Base-by-base conservation (phyloP, 2,797 vertebrate species). In the Triplophysa yarkandensis region DNA sequence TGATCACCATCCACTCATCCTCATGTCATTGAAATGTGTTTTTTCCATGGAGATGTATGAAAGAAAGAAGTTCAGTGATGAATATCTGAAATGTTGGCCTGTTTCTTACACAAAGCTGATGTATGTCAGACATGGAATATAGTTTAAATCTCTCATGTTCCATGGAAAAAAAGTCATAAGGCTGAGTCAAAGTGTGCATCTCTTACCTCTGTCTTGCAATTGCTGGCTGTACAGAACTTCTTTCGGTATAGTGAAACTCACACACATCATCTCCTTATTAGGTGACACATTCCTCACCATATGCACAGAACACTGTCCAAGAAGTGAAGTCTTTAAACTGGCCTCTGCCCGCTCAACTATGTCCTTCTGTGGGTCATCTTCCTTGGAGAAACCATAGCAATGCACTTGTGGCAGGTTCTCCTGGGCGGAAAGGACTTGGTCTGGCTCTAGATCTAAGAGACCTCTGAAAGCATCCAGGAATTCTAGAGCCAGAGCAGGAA, bases 221-320 rank as follows among this genome's bases (percentile, higher is more conserved):
- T 87, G 83, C 4, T 82, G 76, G 85, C 87, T 83, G 86, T 91
- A 97, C 44, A 99, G 89, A 28, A 95, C 80, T 0, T 93, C 88
- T 1, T 84, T 89, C 8, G 95, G 95, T 46, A 99, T 2, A 68
- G 80, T 90, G 87, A 99, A 98, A 62, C 86, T 95, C 74, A 98
- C 88, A 80, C 98, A 98, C 88, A 98, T 87, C 97, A 99, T 99
- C 75, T 98, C 95, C 88, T 99, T 99, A 88, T 94, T 96, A 0
- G 98, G 98, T 0, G 98, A 93, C 39, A 99, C 97, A 0, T 98
- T 97, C 52, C 98, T 93, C 66, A 99, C 98, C 72, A 89, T 89
- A 83, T 95, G 91, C 3, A 95, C 86, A 0, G 94, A 93, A 77
- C 93, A 95, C 9, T 68, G 76, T 1, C 88, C 83, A 8, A 90